Evolutionary conservation across 1,140 invertebrate species (phyloP), one percentile per base, ranked within the genome.

Genomic region (Limonius californicus): DNA sequence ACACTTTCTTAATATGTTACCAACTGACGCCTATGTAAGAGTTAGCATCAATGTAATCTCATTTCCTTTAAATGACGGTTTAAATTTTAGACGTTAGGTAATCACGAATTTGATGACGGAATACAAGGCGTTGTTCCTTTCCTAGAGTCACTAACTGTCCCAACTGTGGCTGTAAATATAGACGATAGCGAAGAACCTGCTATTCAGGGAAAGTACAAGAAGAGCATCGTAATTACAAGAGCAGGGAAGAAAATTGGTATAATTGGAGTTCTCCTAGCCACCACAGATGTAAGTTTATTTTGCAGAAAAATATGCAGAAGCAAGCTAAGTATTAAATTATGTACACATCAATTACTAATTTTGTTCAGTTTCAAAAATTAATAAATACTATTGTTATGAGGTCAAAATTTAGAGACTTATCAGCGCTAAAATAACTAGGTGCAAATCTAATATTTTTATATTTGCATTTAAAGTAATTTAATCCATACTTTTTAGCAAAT

Each of bases 101-200:
- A 95, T 73, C 93, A 95, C 69, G 93, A 95, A 73, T 95, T 95
- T 72, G 92, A 95, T 70, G 83, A 91, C 69, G 85, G 84, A 0
- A 79, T 94, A 0, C 82, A 78, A 1, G 91, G 90, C 0, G 68
- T 94, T 0, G 80, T 89, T 0, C 88, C 89, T 0, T 94, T 92
- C 73, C 68, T 94, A 9, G 72, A 84, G 67, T 76, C 75, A 3
- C 70, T 91, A 3, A 77, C 85, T 0, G 82, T 85, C 0, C 85
- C 86, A 0, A 82, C 93, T 65, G 72, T 94, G 1, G 86, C 86
- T 2, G 83, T 87, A 39, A 95, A 95, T 71, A 87, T 95, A 50
- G 86, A 94, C 70, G 83, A 83, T 0, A 81, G 78, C 6, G 73
- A 83, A 6, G 90, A 92, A 70, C 88, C 89, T 0, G 75, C 75